These are phyloP conservation scores for Horisme vitalbata DNA, from an alignment of 2,888 invertebrate genomes.

Conservation along the genomic window DNA sequence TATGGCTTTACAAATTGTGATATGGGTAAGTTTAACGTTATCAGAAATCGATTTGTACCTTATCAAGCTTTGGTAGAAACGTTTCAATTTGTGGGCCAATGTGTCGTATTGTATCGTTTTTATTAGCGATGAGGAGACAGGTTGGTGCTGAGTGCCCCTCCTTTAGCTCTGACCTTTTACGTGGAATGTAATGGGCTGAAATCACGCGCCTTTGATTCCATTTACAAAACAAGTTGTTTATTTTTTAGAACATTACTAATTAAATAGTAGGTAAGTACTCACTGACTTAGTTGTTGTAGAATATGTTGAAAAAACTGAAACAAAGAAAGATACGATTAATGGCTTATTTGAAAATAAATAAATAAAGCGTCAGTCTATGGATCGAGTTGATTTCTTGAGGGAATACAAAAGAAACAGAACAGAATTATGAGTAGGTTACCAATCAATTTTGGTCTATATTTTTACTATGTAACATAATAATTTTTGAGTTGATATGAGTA, in stretches of 20 bases:
- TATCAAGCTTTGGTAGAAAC: too few species aligned
- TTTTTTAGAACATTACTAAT: background rate
- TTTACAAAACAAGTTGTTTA: constrained; percentile 1
- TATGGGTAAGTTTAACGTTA: too few species aligned
- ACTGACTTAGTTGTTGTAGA: constrained; percentile 18
- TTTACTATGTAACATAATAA: too few species aligned
- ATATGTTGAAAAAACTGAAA: constrained; percentile 23
- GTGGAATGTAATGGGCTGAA: constrained; percentile 22
- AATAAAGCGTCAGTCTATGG: too few species aligned
- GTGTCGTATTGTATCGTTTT: background rate
- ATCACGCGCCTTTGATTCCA: constrained; percentile 28
- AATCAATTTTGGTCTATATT: too few species aligned
- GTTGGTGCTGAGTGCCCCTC: constrained; percentile 13
- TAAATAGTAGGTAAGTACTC: constrained; percentile 10
- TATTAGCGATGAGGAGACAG: constrained; percentile 12
- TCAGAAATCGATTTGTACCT: too few species aligned
- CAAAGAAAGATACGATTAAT: constrained; percentile 13
- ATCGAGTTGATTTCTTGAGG: too few species aligned
- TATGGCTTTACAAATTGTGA: too few species aligned
- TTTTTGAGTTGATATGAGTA: too few species aligned
- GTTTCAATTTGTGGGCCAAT: background rate
- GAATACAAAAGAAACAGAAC: too few species aligned
- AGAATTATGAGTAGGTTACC: too few species aligned
- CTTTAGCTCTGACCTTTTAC: constrained; percentile 27
- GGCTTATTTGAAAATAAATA: too few species aligned